A percentile compares a stretch with the other conserved stretches of the same genome.
phyloP scores from a whole-genome alignment of 2,888 invertebrate genomes.

The Coleophora flavipennella region DNA sequence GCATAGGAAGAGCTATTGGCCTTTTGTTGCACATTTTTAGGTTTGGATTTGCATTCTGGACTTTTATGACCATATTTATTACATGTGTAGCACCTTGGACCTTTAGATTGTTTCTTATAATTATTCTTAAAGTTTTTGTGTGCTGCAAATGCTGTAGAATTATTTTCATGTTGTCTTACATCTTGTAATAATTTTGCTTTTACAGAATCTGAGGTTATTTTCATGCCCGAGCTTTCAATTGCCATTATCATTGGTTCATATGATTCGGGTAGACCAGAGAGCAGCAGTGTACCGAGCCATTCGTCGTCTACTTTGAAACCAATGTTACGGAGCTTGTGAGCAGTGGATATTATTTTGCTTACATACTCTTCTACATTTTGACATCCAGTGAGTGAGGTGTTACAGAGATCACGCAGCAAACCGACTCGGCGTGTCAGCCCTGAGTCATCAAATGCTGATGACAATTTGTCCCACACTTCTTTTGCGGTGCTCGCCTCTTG shows the following conservation, averaged over 20 bases:
- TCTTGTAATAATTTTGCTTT: not conserved
- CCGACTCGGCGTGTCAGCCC: constrained; percentile 3
- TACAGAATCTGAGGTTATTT: not conserved
- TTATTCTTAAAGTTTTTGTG: constrained; percentile 1
- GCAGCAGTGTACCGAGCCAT: too few species aligned
- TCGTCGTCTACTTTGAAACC: not conserved
- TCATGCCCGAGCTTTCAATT: not conserved
- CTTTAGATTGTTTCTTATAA: constrained; percentile 1
- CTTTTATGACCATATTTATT: too few species aligned
- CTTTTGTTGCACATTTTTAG: constrained; percentile 2
- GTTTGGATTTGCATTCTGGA: too few species aligned
- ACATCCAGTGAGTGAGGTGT: too few species aligned
- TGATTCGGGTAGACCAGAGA: not conserved
- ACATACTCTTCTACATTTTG: too few species aligned
- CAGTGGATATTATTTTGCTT: not conserved
- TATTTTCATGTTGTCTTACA: not conserved
- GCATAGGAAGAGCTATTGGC: constrained; percentile 8
- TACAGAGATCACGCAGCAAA: too few species aligned
- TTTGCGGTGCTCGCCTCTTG: constrained; percentile 2
- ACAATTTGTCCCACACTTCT: constrained; percentile 4
- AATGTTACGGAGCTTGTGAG: not conserved
- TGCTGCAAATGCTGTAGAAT: not conserved
- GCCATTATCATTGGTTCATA: not conserved
- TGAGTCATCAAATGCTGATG: constrained; percentile 1
- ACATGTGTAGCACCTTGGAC: too few species aligned